These are phyloP conservation scores for Petrocephalus schoutedeni DNA, from an alignment of 2,797 vertebrate genomes.

Conservation along the genomic window DNA sequence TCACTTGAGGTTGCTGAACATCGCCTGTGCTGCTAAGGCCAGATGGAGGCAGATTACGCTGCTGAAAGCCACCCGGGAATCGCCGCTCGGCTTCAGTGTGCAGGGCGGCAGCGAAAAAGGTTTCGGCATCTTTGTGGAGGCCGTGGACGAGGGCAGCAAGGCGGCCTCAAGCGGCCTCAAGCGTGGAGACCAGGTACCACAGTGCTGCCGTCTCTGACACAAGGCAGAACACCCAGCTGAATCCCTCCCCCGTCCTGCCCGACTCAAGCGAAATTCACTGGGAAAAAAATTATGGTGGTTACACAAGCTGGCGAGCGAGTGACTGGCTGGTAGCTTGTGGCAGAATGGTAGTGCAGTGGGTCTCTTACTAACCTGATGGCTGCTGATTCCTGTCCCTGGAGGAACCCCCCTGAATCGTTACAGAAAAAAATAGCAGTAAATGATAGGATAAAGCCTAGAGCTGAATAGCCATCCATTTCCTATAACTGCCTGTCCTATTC, in stretches of 20 bases:
- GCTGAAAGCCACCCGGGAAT: slow-evolving; percentile 82
- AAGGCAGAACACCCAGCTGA: neutral
- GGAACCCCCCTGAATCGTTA: neutral
- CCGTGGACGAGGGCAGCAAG: slow-evolving; percentile 78
- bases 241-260: too few species aligned
- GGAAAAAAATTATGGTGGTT: neutral
- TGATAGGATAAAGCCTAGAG: neutral
- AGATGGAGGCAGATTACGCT: slow-evolving; percentile 91
- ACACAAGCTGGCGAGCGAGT: neutral
- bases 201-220: neutral
- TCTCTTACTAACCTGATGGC: neutral
- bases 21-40: slow-evolving; percentile 92
- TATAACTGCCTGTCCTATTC: neutral
- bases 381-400: neutral
- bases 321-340: neutral
- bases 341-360: neutral
- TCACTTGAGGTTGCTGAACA: slow-evolving; percentile 88
- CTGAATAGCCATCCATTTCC: neutral
- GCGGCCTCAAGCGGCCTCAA: slow-evolving; percentile 87
- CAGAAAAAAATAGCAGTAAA: neutral
- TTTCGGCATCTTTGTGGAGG: slow-evolving; percentile 89
- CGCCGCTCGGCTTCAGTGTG: slow-evolving; percentile 78
- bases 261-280: neutral
- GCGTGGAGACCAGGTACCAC: slow-evolving; percentile 85
- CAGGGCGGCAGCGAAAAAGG: slow-evolving; percentile 86